Percentiles rank a stretch among this genome's conserved stretches.
phyloP scores from a whole-genome alignment of 2,797 vertebrate genomes.

The Eulemur albifrons region DNA sequence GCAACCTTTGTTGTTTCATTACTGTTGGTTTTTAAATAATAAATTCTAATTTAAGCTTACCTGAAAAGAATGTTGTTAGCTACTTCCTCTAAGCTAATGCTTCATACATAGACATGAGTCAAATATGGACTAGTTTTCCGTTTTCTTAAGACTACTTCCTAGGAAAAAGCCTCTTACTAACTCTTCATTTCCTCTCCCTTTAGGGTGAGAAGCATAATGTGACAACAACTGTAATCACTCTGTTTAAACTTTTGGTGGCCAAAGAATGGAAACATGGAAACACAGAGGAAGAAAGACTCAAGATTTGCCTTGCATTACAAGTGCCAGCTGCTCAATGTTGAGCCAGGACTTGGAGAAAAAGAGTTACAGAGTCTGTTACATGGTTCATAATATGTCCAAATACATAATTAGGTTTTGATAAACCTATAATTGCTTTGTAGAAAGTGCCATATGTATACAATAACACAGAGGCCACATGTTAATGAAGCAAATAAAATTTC shows the following conservation, averaged over 20 bases:
- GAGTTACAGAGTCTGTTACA: conserved; percentile 56
- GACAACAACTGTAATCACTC: not conserved
- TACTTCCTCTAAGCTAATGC: conserved; percentile 16
- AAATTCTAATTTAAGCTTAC: not conserved
- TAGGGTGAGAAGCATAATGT: not conserved
- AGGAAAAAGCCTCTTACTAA: not conserved
- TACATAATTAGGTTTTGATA: conserved; percentile 20
- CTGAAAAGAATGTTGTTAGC: conserved; percentile 27
- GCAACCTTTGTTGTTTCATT: not conserved
- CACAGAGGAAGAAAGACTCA: not conserved
- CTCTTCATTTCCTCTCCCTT: not conserved
- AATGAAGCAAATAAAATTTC: conserved; percentile 55
- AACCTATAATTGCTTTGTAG: conserved; percentile 21
- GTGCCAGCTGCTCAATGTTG: conserved; percentile 78
- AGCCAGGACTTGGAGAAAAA: not conserved
- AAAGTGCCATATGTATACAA: not conserved
- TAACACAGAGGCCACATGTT: conserved; percentile 35
- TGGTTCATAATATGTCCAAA: conserved; percentile 55
- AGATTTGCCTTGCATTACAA: conserved; percentile 70
- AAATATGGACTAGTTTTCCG: conserved; percentile 5
- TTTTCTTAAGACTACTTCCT: not conserved
- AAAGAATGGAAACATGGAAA: conserved; percentile 10
- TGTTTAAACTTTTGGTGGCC: not conserved
- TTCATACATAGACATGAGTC: not conserved
- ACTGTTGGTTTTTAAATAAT: not conserved